A percentile compares a stretch with the other conserved stretches of the same genome.
These are phyloP conservation scores for Cotesia chilonis DNA, from an alignment of 1,140 invertebrate species.

Conservation along the genomic window DNA sequence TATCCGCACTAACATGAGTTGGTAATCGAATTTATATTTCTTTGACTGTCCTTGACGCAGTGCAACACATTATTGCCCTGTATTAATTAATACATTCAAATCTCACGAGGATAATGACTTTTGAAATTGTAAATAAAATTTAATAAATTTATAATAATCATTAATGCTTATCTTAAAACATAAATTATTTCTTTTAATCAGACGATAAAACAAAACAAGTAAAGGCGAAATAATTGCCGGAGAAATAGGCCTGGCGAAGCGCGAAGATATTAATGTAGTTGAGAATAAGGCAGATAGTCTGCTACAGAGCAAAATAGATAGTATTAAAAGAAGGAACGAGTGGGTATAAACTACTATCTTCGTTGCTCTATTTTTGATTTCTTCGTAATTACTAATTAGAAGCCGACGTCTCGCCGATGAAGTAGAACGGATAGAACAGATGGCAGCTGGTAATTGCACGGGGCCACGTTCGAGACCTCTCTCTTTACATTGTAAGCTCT, in stretches of 20 bases:
- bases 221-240: not conserved
- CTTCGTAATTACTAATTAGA: conserved; percentile 45
- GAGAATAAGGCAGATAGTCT: not conserved
- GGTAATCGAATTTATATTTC: too few relatives aligned
- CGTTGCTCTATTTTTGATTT: conserved; percentile 41
- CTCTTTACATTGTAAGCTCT: not conserved
- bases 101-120: not conserved
- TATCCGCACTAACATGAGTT: too few relatives aligned
- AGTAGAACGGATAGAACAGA: conserved; percentile 43
- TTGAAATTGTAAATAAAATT: not conserved
- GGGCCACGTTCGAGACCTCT: conserved; percentile 14
- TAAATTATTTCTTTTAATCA: too few relatives aligned
- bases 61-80: not conserved
- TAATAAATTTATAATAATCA: not conserved
- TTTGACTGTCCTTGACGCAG: not conserved
- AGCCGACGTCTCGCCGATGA: conserved; percentile 41
- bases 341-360: too few relatives aligned
- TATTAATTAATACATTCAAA: not conserved
- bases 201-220: too few relatives aligned
- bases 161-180: not conserved
- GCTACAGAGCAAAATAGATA: not conserved
- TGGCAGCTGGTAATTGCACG: conserved; percentile 41
- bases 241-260: not conserved
- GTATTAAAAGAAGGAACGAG: not conserved
- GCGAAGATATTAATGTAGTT: conserved; percentile 26